phyloP scores from a whole-genome alignment of 2,113 vertebrate genomes.

The Panthera uncia region DNA sequence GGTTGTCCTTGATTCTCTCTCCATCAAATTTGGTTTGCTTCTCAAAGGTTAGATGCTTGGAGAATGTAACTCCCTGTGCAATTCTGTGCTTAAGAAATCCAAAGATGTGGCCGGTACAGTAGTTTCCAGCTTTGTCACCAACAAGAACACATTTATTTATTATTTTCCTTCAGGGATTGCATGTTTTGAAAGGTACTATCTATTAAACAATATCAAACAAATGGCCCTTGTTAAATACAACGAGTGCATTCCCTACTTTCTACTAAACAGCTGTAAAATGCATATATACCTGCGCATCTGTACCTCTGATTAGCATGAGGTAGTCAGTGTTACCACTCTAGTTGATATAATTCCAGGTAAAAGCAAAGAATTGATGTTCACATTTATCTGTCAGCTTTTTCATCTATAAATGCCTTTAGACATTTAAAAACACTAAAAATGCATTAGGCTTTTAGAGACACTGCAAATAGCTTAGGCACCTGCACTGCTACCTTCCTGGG shows the following conservation, averaged over 20 bases:
- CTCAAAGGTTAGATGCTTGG: background rate
- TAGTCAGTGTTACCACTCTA: background rate
- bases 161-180: slow-evolving; percentile 20
- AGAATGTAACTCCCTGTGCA: slow-evolving; percentile 1
- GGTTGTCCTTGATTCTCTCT: background rate
- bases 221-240: background rate
- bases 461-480: background rate
- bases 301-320: background rate
- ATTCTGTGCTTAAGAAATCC: background rate
- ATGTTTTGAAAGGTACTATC: background rate
- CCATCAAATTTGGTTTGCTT: slow-evolving; percentile 40
- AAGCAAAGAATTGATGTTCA: background rate
- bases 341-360: background rate
- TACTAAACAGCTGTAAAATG: background rate
- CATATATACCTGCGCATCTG: background rate
- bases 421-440: background rate
- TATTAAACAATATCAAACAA: background rate
- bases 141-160: background rate
- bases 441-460: slow-evolving; percentile 9
- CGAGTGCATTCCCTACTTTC: background rate
- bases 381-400: background rate
- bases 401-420: background rate
- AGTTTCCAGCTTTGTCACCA: slow-evolving; percentile 15
- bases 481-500: background rate
- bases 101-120: background rate